Evolutionary conservation across 2,797 vertebrate species (phyloP).

Genomic region (Enteromius mattozi): DNA sequence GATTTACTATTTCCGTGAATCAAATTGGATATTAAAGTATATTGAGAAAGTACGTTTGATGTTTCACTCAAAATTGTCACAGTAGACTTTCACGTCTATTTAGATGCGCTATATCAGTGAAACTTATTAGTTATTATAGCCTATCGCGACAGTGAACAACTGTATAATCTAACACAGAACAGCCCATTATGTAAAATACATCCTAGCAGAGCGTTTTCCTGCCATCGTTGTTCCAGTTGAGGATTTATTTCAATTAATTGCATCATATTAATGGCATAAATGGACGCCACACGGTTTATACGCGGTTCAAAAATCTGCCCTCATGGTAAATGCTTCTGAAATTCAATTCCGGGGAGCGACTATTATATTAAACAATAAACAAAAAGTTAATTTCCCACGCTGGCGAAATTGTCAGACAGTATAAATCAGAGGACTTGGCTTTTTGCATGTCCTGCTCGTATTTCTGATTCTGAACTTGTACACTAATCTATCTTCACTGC

Average conservation of each 20-base stretch:
- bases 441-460: background rate
- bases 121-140: background rate
- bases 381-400: constrained; percentile 6
- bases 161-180: background rate
- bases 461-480: background rate
- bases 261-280: background rate
- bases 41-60: background rate
- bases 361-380: background rate
- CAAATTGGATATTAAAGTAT: background rate
- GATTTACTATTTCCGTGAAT: background rate
- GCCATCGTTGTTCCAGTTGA: background rate
- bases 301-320: background rate
- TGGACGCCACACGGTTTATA: constrained; percentile 1
- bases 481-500: background rate
- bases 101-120: background rate
- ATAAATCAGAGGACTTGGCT: constrained; percentile 4
- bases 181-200: background rate
- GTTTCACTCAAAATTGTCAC: background rate
- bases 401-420: constrained; percentile 4
- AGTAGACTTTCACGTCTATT: background rate
- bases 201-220: background rate
- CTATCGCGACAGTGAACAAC: background rate
- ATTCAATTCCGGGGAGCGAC: background rate
- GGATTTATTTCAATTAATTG: background rate
- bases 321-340: background rate